phyloP scores from a whole-genome alignment of 1,140 invertebrate genomes.

The Pseudomyrmex dendroicus region DNA sequence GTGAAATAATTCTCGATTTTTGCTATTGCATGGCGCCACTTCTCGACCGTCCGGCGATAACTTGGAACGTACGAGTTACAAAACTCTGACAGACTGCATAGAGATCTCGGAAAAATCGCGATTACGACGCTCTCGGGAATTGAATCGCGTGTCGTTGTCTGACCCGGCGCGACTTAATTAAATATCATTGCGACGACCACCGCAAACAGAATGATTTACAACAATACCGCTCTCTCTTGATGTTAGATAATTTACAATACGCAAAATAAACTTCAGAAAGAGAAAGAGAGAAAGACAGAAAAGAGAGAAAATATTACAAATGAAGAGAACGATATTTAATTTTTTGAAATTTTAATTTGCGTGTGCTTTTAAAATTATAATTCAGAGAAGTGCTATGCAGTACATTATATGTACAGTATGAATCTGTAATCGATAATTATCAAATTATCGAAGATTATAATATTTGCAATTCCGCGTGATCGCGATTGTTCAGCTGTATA shows the following conservation, averaged over 20 bases:
- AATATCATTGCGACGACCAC: constrained; percentile 17
- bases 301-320: too few species aligned
- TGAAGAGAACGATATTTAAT: too few species aligned
- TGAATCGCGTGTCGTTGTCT: constrained; percentile 49
- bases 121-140: constrained; percentile 27
- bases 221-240: neutral
- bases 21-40: constrained; percentile 21
- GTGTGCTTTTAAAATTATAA: neutral
- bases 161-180: constrained; percentile 48
- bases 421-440: constrained; percentile 17
- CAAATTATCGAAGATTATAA: constrained; percentile 28
- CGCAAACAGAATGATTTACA: neutral
- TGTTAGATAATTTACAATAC: neutral
- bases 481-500: constrained; percentile 28
- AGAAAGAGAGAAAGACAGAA: neutral
- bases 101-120: constrained; percentile 24
- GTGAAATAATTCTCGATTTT: constrained; percentile 43
- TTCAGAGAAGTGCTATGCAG: neutral
- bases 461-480: constrained; percentile 1
- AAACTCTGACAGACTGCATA: constrained; percentile 7
- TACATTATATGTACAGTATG: neutral
- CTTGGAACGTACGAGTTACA: constrained; percentile 13
- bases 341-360: neutral
- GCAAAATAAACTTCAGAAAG: neutral
- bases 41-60: constrained; percentile 36